Percentiles rank a stretch among this genome's conserved stretches.
phyloP scores from a whole-genome alignment of 2,888 invertebrate genomes.

The Melieria picta region DNA sequence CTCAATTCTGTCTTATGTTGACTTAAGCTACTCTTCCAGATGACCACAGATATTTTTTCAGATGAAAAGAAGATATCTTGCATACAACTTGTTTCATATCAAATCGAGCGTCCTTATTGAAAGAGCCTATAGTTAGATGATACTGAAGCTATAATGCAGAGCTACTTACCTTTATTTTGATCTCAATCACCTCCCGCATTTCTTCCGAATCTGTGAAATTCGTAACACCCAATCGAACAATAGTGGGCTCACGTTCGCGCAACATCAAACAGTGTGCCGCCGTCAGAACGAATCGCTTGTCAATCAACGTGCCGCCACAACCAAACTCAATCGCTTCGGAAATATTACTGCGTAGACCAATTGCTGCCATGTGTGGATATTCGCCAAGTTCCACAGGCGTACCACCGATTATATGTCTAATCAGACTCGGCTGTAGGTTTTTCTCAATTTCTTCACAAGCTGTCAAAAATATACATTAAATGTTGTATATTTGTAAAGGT shows the following conservation, averaged over 20 bases:
- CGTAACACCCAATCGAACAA: constrained; percentile 56
- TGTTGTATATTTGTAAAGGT: background rate
- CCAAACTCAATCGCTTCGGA: constrained; percentile 41
- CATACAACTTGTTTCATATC: too few relatives aligned
- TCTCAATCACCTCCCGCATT: constrained; percentile 32
- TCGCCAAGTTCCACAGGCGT: constrained; percentile 47
- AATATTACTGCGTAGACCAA: constrained; percentile 48
- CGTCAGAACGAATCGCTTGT: constrained; percentile 54
- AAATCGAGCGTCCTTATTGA: too few relatives aligned
- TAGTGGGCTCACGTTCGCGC: constrained; percentile 42
- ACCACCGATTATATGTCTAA: constrained; percentile 56
- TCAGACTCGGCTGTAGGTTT: constrained; percentile 34
- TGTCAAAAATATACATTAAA: constrained; percentile 10
- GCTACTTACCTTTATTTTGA: constrained; percentile 50
- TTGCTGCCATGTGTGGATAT: constrained; percentile 61
- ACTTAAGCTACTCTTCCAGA: too few relatives aligned
- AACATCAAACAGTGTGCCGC: constrained; percentile 59
- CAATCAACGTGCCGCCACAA: constrained; percentile 59
- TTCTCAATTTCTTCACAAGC: constrained; percentile 40
- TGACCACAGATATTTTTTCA: too few relatives aligned
- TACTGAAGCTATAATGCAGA: too few relatives aligned
- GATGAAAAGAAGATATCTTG: too few relatives aligned
- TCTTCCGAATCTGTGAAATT: constrained; percentile 43
- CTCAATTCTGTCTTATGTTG: too few relatives aligned
- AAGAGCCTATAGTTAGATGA: too few relatives aligned